A percentile compares a stretch with the other conserved stretches of the same genome.
These are phyloP conservation scores for Arrhopalites spinosus DNA, from an alignment of 2,888 invertebrate species.

Conservation along the genomic window DNA sequence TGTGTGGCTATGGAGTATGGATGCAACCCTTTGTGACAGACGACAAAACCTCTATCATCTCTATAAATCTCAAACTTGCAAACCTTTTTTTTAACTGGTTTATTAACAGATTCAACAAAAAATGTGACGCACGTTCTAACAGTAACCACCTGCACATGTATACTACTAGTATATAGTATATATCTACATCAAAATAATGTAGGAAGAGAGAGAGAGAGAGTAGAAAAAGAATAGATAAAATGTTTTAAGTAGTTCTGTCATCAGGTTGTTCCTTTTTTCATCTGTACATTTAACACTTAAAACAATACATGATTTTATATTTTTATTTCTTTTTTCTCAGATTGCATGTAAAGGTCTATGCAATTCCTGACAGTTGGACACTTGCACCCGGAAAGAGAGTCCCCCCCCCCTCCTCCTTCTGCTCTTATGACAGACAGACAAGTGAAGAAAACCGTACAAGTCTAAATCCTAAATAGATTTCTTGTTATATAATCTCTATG, in stretches of 20 bases:
- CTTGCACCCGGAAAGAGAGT: constrained; percentile 24
- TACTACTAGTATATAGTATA: too few relatives aligned
- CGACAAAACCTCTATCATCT: neutral
- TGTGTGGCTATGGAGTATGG: too few relatives aligned
- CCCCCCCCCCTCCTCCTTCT: too few relatives aligned
- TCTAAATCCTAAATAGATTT: neutral
- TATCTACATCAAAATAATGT: too few relatives aligned
- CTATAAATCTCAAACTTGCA: neutral
- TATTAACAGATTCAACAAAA: neutral
- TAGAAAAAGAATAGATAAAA: too few relatives aligned
- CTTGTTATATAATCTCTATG: neutral
- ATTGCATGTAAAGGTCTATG: neutral
- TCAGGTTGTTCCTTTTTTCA: neutral
- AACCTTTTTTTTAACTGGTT: constrained; percentile 17
- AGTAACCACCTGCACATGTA: neutral
- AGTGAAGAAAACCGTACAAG: neutral
- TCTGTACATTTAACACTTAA: neutral
- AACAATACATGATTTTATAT: constrained; percentile 18
- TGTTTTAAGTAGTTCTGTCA: too few relatives aligned
- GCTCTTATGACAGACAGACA: neutral
- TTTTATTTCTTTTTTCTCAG: neutral
- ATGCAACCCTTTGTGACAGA: too few relatives aligned
- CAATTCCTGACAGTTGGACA: constrained; percentile 16
- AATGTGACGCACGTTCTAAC: constrained; percentile 5
- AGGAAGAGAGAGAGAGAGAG: neutral